A percentile compares a stretch with the other conserved stretches of the same genome.
Conservation (phyloP, 2,888 invertebrate species). For the Drosophila multiciliata region DNA sequence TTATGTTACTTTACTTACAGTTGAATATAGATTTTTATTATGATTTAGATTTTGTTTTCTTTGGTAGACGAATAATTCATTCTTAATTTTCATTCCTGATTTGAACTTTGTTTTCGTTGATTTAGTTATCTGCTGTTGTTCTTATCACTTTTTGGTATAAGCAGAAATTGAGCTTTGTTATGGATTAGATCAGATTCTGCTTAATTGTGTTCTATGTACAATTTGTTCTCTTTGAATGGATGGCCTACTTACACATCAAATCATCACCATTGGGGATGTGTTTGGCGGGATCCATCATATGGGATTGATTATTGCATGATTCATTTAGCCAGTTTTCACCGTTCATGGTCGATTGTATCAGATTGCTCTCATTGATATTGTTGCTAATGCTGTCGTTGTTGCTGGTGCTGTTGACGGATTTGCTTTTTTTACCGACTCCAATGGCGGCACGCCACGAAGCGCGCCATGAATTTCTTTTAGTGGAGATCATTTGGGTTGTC, state of each 20-base stretch:
- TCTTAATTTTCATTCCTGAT: not conserved
- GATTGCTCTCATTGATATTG: slow-evolving; percentile 16
- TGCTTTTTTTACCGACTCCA: slow-evolving; percentile 49
- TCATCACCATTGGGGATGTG: slow-evolving; percentile 59
- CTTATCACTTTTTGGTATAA: slow-evolving; percentile 41
- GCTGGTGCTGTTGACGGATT: slow-evolving; percentile 28
- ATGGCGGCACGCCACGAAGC: slow-evolving; percentile 75
- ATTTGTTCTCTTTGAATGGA: slow-evolving; percentile 50
- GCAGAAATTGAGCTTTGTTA: slow-evolving; percentile 43
- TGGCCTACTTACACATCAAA: slow-evolving; percentile 73
- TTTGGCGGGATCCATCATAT: slow-evolving; percentile 26
- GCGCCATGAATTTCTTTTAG: slow-evolving; percentile 79
- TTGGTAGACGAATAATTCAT: slow-evolving; percentile 1
- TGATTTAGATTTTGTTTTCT: not conserved
- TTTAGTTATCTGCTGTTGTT: slow-evolving; percentile 30
- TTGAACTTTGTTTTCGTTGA: slow-evolving; percentile 3
- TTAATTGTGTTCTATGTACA: not conserved
- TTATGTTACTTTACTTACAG: not conserved
- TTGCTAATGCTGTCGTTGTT: slow-evolving; percentile 19
- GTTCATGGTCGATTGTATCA: slow-evolving; percentile 3
- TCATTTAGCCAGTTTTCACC: slow-evolving; percentile 26
- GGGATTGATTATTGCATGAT: slow-evolving; percentile 16
- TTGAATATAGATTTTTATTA: not conserved
- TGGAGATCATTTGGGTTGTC: slow-evolving; percentile 61
- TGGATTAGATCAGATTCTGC: slow-evolving; percentile 34